Conservation (phyloP, 2,888 invertebrate genomes). For the Melanostoma mellinum region DNA sequence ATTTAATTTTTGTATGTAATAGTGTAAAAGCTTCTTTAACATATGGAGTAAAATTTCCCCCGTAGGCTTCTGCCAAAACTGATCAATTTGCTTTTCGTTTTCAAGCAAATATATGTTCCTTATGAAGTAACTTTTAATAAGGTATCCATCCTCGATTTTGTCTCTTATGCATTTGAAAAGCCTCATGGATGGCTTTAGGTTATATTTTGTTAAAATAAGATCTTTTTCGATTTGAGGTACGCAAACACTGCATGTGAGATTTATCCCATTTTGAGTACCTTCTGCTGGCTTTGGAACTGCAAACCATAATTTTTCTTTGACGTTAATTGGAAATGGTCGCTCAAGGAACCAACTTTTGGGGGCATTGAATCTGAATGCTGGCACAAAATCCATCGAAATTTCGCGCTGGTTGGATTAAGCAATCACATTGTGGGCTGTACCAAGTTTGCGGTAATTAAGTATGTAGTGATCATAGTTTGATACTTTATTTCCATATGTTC, state of each 20-base stretch:
- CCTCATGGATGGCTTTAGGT: constrained; percentile 72
- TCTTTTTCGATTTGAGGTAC: constrained; percentile 73
- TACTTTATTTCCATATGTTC: background rate
- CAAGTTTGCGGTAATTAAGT: constrained; percentile 57
- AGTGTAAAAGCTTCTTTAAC: too few relatives aligned
- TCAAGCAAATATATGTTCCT: constrained; percentile 75
- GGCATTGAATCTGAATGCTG: constrained; percentile 73
- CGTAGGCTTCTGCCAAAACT: constrained; percentile 66
- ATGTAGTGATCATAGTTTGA: constrained; percentile 29
- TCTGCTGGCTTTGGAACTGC: constrained; percentile 74
- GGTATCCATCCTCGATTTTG: constrained; percentile 62
- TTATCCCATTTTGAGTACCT: constrained; percentile 20
- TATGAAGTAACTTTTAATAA: constrained; percentile 75
- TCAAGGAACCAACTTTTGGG: constrained; percentile 60
- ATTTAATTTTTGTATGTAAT: too few relatives aligned
- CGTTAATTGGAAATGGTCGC: constrained; percentile 35
- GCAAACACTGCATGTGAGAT: constrained; percentile 66
- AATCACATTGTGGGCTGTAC: constrained; percentile 74
- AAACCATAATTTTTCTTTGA: constrained; percentile 52
- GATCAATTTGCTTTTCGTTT: background rate
- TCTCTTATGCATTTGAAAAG: constrained; percentile 76
- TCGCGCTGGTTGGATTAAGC: constrained; percentile 25
- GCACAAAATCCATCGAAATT: constrained; percentile 75
- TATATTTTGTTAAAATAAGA: constrained; percentile 53
- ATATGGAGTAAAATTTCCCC: background rate